These are phyloP conservation scores for Drosophila mimica DNA, from an alignment of 2,888 invertebrate genomes.

Conservation along the genomic window DNA sequence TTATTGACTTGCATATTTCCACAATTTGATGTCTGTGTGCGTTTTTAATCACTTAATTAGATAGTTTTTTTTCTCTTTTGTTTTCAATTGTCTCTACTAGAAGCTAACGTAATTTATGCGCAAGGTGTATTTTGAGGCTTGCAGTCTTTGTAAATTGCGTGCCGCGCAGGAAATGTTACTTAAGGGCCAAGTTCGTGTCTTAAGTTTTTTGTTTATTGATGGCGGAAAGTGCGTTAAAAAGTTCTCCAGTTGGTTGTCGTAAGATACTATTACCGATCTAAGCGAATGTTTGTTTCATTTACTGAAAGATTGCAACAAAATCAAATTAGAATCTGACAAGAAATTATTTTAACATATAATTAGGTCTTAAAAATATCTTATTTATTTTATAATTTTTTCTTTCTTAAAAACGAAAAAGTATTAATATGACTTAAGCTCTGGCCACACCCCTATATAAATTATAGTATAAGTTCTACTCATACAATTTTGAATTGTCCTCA, in stretches of 20 bases:
- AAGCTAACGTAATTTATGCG: conserved; percentile 69
- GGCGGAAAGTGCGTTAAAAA: conserved; percentile 23
- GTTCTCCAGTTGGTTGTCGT: background rate
- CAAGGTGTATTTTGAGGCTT: conserved; percentile 34
- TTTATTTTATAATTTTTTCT: too few species aligned
- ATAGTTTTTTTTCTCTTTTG: conserved; percentile 36
- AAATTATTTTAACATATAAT: background rate
- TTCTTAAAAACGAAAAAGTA: background rate
- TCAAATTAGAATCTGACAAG: background rate
- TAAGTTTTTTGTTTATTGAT: conserved; percentile 71
- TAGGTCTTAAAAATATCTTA: too few species aligned
- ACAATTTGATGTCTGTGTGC: conserved; percentile 63
- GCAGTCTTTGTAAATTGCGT: conserved; percentile 29
- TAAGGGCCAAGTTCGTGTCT: conserved; percentile 68
- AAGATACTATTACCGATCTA: background rate
- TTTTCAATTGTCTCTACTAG: conserved; percentile 65
- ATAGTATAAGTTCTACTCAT: background rate
- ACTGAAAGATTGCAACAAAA: background rate
- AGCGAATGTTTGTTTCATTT: background rate
- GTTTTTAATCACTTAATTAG: conserved; percentile 81
- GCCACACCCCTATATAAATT: conserved; percentile 2
- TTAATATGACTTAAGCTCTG: background rate
- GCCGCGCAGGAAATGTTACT: conserved; percentile 64
- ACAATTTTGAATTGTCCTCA: conserved; percentile 10
- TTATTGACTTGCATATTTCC: conserved; percentile 73